phyloP scores from a whole-genome alignment of 1,140 invertebrate species.

The Mesaphorura yosii region DNA sequence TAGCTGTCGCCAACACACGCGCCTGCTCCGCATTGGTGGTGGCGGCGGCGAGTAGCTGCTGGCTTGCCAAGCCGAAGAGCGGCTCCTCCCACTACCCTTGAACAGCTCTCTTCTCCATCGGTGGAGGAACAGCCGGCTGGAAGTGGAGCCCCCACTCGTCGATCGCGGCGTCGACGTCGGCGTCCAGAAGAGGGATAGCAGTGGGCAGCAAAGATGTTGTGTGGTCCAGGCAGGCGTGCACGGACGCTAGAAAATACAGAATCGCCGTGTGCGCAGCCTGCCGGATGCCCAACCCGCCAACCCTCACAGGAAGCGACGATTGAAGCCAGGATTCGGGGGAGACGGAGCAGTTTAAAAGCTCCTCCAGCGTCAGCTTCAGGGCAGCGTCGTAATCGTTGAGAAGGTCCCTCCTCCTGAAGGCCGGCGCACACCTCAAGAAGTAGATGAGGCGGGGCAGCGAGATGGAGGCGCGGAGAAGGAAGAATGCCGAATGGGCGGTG shows the following conservation, averaged over 20 bases:
- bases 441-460: slow-evolving; percentile 4
- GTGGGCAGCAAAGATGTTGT: slow-evolving; percentile 2
- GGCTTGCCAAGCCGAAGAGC: not conserved
- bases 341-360: slow-evolving; percentile 1
- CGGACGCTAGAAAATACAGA: slow-evolving; percentile 1
- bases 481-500: slow-evolving; percentile 1
- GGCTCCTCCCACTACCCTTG: not conserved
- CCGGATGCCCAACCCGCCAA: slow-evolving; percentile 3
- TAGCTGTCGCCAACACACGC: not conserved
- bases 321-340: not conserved
- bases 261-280: not conserved
- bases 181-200: not conserved
- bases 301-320: slow-evolving; percentile 1
- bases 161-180: not conserved
- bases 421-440: slow-evolving; percentile 2
- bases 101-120: not conserved
- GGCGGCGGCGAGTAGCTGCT: not conserved
- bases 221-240: not conserved
- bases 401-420: not conserved
- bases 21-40: no score
- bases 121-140: not conserved
- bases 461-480: slow-evolving; percentile 6
- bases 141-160: not conserved
- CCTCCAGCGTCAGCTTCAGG: slow-evolving; percentile 1
- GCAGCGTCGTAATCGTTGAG: not conserved